Base-by-base conservation (phyloP, 1,140 invertebrate genomes). In the Andricus grossulariae region DNA sequence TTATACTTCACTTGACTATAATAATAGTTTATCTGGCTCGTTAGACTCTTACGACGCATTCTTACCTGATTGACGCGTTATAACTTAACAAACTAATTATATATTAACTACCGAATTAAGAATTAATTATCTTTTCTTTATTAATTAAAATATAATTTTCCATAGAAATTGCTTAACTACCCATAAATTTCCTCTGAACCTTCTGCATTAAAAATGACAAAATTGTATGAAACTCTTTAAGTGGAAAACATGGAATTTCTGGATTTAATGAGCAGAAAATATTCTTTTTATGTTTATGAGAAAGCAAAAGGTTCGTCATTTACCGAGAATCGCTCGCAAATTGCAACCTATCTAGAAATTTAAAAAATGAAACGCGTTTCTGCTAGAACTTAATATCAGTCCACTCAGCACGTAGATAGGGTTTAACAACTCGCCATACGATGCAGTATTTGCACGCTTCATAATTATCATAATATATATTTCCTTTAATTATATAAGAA, bases 291-390 rank as follows among this genome's bases (percentile, higher is more conserved):
- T 60, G 55, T 25, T 25, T 19, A 25, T 60, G 32, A 25, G 11
- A 60, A 25, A 12, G 12, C 3, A 60, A 60, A 60, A 7, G 55
- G 55, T 60, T 60, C 55, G 11, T 60, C 16, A 66, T 66, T 66
- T 32, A 66, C 57, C 15, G 25, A 32, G 57, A 66, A 66, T 39
- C 57, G 57, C 3, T 25, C 13, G 21, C 32, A 66, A 66, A 66
- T 66, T 66, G 57, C 57, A 66, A 15, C 21, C 25, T 66, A 66
- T 25, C 13, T 25, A 16, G 57, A 66, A 66, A 39, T 66, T 66
- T 2, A 39, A 66, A 66, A 66, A 66, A 66, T 32, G 7, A 32
- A 7, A 66, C 39, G 39, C 39, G 39, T 45, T 45, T 45, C 39
- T 45, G 6, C 39, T 32, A 16, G 4, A 21, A 25, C 25, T 66